A percentile compares a stretch with the other conserved stretches of the same genome.
These are phyloP conservation scores for Pterophyllum scalare DNA, from an alignment of 2,113 vertebrate species.

Conservation along the genomic window DNA sequence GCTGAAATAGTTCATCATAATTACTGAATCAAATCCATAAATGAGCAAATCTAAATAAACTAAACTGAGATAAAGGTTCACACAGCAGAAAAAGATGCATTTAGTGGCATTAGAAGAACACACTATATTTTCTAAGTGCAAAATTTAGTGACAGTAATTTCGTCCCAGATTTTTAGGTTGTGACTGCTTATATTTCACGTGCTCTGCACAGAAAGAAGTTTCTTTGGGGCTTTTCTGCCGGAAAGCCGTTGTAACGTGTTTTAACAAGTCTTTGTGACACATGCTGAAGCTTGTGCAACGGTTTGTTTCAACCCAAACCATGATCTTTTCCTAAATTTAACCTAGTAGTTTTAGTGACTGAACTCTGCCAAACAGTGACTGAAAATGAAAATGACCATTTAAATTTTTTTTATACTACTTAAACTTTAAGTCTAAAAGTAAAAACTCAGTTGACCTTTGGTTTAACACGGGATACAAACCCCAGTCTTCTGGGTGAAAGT, in stretches of 20 bases:
- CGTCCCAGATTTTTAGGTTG: accelerated
- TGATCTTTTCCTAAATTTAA: not conserved
- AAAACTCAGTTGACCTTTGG: not conserved
- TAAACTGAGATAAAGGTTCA: no score
- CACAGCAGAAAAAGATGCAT: not conserved
- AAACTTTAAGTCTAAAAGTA: not conserved
- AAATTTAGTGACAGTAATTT: not conserved
- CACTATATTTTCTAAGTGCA: not conserved
- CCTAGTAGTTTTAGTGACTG: no score
- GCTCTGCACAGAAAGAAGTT: no score
- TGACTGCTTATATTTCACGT: not conserved
- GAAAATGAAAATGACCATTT: accelerated
- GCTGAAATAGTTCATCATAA: not conserved
- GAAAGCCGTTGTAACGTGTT: not conserved
- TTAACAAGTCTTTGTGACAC: no score
- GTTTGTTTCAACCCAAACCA: not conserved
- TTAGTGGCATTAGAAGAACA: accelerated
- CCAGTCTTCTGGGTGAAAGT: no score
- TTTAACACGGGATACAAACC: no score
- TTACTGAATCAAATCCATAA: accelerated
- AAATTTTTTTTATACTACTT: accelerated
- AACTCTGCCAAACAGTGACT: not conserved
- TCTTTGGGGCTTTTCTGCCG: not conserved
- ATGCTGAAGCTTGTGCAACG: accelerated
- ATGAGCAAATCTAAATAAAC: not conserved